Evolutionary conservation across 2,888 invertebrate genomes (phyloP).

Genomic region (Eupithecia dodoneata): DNA sequence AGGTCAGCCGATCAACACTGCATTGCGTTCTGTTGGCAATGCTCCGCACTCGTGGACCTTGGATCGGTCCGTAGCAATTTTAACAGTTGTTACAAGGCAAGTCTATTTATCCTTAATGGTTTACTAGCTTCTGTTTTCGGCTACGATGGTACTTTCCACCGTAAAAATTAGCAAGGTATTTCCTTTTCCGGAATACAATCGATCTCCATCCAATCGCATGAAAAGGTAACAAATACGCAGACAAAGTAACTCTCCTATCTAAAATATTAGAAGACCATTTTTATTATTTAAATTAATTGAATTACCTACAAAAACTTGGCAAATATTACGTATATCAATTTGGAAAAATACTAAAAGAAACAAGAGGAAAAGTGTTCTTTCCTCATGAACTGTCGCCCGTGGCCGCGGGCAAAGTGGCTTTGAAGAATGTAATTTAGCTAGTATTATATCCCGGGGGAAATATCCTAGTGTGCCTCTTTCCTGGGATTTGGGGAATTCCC

Average conservation of each 20-base stretch:
- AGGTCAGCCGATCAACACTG: constrained; percentile 15
- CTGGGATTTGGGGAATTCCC: constrained; percentile 26
- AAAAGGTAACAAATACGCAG: not conserved
- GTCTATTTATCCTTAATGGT: not conserved
- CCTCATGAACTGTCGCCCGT: constrained; percentile 11
- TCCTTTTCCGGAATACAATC: not conserved
- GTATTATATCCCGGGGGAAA: constrained; percentile 32
- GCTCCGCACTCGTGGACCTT: constrained; percentile 9
- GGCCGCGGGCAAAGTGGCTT: constrained; percentile 21
- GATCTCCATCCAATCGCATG: not conserved
- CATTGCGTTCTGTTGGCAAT: constrained; percentile 27
- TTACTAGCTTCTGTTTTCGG: not conserved
- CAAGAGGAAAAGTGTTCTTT: not conserved
- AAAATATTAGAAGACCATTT: not conserved
- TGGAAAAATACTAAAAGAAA: not conserved
- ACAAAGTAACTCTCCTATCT: not conserved
- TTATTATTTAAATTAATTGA: not conserved
- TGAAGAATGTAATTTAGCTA: constrained; percentile 32
- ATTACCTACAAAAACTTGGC: not conserved
- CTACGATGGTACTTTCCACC: not conserved
- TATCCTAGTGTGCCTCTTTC: constrained; percentile 28
- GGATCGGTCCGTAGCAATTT: not conserved
- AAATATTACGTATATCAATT: not conserved
- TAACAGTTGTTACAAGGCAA: not conserved
- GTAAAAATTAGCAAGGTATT: not conserved